A percentile compares a stretch with the other conserved stretches of the same genome.
Evolutionary conservation across 1,140 invertebrate genomes (phyloP).

Genomic region (Matsumurasca onukii): DNA sequence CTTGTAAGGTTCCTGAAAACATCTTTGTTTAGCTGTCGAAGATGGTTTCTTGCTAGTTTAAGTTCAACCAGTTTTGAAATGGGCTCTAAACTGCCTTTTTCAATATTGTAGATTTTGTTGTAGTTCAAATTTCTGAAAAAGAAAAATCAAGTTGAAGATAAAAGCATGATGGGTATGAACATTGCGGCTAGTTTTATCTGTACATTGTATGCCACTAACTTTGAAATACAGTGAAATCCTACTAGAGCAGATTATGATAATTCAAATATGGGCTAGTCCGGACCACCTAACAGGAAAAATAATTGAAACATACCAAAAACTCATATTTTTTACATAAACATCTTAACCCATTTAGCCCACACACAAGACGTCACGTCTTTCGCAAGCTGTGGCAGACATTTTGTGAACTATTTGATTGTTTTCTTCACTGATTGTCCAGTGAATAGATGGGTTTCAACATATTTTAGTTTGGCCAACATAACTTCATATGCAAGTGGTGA

Average conservation of each 20-base stretch:
- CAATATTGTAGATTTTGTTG: slow-evolving; percentile 70
- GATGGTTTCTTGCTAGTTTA: slow-evolving; percentile 78
- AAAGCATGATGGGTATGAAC: too few species aligned
- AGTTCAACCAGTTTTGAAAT: slow-evolving; percentile 71
- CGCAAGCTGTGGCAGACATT: too few species aligned
- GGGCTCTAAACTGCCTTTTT: slow-evolving; percentile 67
- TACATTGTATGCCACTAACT: slow-evolving; percentile 22
- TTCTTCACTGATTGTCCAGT: too few species aligned
- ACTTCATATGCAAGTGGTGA: too few species aligned
- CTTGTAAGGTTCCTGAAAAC: slow-evolving; percentile 67
- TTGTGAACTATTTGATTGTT: too few species aligned
- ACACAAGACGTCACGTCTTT: too few species aligned
- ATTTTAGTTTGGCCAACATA: too few species aligned
- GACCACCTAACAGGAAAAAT: slow-evolving; percentile 47
- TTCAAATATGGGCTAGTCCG: too few species aligned
- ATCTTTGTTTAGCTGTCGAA: slow-evolving; percentile 66
- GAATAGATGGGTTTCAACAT: too few species aligned
- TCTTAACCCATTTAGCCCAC: not conserved
- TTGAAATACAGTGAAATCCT: slow-evolving; percentile 29
- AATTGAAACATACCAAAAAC: not conserved
- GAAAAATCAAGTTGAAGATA: too few species aligned
- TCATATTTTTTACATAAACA: not conserved
- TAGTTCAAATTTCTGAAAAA: slow-evolving; percentile 68
- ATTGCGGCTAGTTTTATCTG: slow-evolving; percentile 31
- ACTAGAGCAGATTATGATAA: slow-evolving; percentile 75